A percentile compares a stretch with the other conserved stretches of the same genome.
phyloP scores from a whole-genome alignment of 2,797 vertebrate species.

The Pelobates cultripes region DNA sequence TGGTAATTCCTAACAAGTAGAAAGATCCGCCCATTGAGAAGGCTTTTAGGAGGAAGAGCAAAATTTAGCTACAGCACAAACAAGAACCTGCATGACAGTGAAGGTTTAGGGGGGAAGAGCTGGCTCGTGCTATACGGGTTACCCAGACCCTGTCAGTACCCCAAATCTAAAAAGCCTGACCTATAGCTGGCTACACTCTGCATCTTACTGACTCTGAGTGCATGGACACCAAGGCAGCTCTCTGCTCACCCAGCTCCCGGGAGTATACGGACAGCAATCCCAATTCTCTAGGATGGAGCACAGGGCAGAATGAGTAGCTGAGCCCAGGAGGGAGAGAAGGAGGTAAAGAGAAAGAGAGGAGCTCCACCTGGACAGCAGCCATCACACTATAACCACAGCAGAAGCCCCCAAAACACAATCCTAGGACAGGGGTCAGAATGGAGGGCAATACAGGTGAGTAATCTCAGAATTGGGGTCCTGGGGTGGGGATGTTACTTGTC shows the following conservation, averaged over 20 bases:
- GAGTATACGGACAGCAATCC: background rate
- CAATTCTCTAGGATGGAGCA: background rate
- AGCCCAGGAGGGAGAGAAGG: slow-evolving; percentile 38
- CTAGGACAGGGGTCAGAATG: slow-evolving; percentile 13
- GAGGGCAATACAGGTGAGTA: slow-evolving; percentile 40
- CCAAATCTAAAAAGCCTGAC: background rate
- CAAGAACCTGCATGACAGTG: slow-evolving; percentile 7
- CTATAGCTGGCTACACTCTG: background rate
- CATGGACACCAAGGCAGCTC: slow-evolving; percentile 31
- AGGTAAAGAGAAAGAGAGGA: slow-evolving; percentile 17
- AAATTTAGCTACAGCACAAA: slow-evolving; percentile 10
- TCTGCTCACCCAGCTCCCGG: background rate
- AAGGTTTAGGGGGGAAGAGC: background rate
- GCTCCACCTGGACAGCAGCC: background rate
- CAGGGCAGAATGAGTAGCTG: slow-evolving; percentile 65
- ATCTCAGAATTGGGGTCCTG: background rate
- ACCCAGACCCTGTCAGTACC: background rate
- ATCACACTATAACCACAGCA: background rate
- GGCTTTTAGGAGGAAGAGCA: slow-evolving; percentile 12
- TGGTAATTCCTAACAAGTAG: background rate
- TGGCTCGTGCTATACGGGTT: background rate
- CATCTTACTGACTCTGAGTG: background rate
- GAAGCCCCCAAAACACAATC: background rate
- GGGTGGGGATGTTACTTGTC: too few species aligned
- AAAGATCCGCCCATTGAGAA: slow-evolving; percentile 24